Evolutionary conservation across 2,797 vertebrate species (phyloP), one percentile per base, ranked within the genome.

Genomic region (Pempheris klunzingeri): DNA sequence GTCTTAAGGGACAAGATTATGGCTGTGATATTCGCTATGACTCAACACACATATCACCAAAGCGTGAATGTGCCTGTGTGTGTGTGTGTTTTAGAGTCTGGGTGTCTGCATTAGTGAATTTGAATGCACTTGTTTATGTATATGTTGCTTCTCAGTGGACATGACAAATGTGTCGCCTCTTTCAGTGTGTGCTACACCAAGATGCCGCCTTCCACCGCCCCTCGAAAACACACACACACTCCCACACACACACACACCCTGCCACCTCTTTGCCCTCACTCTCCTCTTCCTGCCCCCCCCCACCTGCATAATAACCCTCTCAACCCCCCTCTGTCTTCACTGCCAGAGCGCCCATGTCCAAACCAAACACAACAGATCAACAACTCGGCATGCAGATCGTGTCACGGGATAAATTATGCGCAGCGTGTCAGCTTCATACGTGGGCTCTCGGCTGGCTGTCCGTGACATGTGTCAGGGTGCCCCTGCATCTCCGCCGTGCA

Each of bases 351-450:
- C 90, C 90, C 91, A 85, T 92, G 94, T 94, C 92, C 91, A 93
- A 92, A 93, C 90, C 93, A 87, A 93, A 93, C 93, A 93, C 91
- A 92, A 94, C 93, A 95, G 93, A 95, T 95, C 94, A 95, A 94
- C 92, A 93, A 92, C 92, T 92, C 92, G 84, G 92, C 94, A 94
- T 95, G 94, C 94, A 95, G 93, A 95, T 95, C 92, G 88, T 93
- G 93, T 94, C 94, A 94, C 80, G n/a, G 88, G 93, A 90, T 95
- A 95, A 95, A 95, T 95, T 95, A 95, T 95, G 94, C 94, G 90
- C 85, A 75, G 87, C 82, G 78, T 95, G 95, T 95, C 95, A 94
- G 90, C 88, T 90, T 93, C 93, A 93, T 91, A 92, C 92, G 90
- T 91, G 89, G 91, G 92, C 90, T 85, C 90, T 91, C 63, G 92